Evolutionary conservation across 2,113 vertebrate genomes (phyloP).

Genomic region (Lampris incognitus): DNA sequence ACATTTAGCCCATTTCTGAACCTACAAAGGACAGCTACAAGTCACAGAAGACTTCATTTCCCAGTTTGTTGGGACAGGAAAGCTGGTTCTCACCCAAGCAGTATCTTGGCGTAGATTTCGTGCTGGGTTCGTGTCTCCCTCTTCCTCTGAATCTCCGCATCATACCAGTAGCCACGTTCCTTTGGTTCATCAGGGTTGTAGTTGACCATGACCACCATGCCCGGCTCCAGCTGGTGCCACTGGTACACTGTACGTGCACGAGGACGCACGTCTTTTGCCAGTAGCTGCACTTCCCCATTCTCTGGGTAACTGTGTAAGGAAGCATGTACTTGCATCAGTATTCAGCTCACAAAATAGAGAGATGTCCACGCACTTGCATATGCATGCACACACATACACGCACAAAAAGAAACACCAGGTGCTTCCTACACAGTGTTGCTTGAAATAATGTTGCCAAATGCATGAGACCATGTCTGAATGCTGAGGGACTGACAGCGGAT

Average conservation of each 20-base stretch:
- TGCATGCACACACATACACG: too few relatives aligned
- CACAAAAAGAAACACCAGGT: conserved; percentile 3
- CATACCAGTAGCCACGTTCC: conserved; percentile 97
- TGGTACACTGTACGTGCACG: conserved; percentile 89
- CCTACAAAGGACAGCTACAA: too few relatives aligned
- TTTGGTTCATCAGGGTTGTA: conserved; percentile 93
- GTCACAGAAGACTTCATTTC: too few relatives aligned
- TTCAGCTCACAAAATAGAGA: conserved; percentile 3
- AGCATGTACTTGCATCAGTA: background rate
- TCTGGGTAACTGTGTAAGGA: conserved; percentile 89
- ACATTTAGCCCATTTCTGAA: too few relatives aligned
- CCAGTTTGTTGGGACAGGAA: too few relatives aligned
- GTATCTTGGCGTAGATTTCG: conserved; percentile 89
- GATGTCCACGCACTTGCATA: background rate
- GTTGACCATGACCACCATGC: conserved; percentile 96
- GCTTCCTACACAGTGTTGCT: conserved; percentile 20
- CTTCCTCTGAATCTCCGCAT: conserved; percentile 91
- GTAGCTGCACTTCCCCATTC: conserved; percentile 88
- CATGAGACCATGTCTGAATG: conserved; percentile 10
- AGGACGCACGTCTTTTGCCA: conserved; percentile 86
- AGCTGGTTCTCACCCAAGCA: conserved; percentile 87
- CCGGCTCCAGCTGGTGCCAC: conserved; percentile 92
- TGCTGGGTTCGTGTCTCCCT: conserved; percentile 86
- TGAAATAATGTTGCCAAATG: background rate
- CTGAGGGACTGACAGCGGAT: background rate